phyloP scores from a whole-genome alignment of 2,113 vertebrate genomes.

The Aleadryas rufinucha region DNA sequence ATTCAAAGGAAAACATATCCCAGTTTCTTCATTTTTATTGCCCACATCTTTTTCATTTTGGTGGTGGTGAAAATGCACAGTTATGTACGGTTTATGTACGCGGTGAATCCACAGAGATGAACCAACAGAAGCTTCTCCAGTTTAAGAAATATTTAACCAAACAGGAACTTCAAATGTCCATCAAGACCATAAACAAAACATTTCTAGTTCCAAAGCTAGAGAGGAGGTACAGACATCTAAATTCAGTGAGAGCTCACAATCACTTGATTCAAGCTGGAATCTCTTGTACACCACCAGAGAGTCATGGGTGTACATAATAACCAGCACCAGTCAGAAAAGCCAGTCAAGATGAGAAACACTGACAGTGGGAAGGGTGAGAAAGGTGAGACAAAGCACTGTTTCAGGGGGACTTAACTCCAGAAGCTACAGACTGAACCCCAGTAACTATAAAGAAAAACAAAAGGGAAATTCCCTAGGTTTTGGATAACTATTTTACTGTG shows the following conservation, averaged over 20 bases:
- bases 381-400: neutral
- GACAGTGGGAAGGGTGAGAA: neutral
- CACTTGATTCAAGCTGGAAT: neutral
- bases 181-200: neutral
- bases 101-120: neutral
- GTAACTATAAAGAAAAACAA: neutral
- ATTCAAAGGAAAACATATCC: neutral
- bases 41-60: neutral
- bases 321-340: neutral
- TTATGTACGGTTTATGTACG: neutral
- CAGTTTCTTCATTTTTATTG: neutral
- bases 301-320: neutral
- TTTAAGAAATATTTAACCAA: neutral
- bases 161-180: neutral
- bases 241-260: neutral
- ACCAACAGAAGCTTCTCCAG: neutral
- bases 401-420: neutral
- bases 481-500: neutral
- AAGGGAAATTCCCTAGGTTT: neutral
- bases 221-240: rapidly evolving
- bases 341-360: neutral
- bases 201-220: neutral
- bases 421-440: neutral
- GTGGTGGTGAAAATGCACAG: neutral
- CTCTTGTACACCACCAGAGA: neutral